Conservation (phyloP, 2,113 vertebrate genomes). For the Naja naja region DNA sequence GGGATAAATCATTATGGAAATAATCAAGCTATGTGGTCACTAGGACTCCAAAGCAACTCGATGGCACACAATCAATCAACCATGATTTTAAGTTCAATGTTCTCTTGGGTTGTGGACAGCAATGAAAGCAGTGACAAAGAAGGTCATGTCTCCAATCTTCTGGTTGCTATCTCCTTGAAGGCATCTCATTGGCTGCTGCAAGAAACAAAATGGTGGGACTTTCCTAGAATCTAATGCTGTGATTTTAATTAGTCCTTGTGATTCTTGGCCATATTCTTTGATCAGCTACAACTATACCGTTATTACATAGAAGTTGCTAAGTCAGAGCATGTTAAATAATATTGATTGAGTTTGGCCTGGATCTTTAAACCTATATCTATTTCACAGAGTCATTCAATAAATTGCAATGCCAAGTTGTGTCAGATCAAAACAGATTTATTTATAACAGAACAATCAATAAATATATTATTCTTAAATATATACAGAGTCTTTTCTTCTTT, state of each 20-base stretch:
- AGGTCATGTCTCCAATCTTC: neutral
- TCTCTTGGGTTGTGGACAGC: neutral
- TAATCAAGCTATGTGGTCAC: neutral
- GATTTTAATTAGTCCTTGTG: neutral
- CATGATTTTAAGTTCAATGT: neutral
- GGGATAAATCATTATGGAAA: neutral
- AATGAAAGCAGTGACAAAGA: neutral
- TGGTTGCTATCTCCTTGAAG: neutral
- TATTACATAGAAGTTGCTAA: neutral
- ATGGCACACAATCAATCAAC: neutral
- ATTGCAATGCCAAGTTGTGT: too few relatives aligned
- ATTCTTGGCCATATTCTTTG: neutral
- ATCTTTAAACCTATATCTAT: too few relatives aligned
- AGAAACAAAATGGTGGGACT: neutral
- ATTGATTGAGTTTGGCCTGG: too few relatives aligned
- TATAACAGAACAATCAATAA: too few relatives aligned
- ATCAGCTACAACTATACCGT: neutral
- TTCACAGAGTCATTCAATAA: too few relatives aligned
- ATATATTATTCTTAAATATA: too few relatives aligned
- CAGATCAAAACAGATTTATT: too few relatives aligned
- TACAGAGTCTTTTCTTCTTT: too few relatives aligned
- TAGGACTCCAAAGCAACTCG: neutral
- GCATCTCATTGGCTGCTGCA: neutral
- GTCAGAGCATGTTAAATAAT: too few relatives aligned
- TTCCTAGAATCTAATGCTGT: neutral